Percentiles rank a stretch among this genome's conserved stretches.
Evolutionary conservation across 1,140 invertebrate species (phyloP).

Genomic region (Centruroides sculpturatus): DNA sequence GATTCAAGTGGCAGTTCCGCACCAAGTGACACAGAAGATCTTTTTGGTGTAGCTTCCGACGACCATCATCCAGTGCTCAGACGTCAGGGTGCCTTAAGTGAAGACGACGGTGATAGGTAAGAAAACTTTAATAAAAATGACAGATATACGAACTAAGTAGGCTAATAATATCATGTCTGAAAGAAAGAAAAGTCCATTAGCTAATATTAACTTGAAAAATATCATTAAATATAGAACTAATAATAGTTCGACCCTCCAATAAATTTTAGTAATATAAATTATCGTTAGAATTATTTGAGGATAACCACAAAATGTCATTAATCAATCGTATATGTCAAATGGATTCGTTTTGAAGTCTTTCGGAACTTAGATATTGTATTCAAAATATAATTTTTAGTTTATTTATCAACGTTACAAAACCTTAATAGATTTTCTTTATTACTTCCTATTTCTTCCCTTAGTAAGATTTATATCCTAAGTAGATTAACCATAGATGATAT

Average conservation of each 20-base stretch:
- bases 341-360: too few species aligned
- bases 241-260: too few species aligned
- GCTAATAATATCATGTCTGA: not conserved
- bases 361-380: too few species aligned
- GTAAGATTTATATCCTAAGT: not conserved
- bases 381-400: too few species aligned
- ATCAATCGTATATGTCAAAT: too few species aligned
- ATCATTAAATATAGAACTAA: too few species aligned
- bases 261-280: too few species aligned
- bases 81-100: conserved; percentile 9
- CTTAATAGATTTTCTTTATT: not conserved
- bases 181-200: not conserved
- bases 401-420: not conserved
- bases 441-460: not conserved
- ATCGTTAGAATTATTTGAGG: too few species aligned
- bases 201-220: not conserved
- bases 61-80: conserved; percentile 6
- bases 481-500: not conserved
- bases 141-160: not conserved
- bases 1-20: not conserved
- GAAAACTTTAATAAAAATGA: not conserved
- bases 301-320: too few species aligned
- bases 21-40: not conserved
- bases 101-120: conserved; percentile 11
- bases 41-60: not conserved